Percentiles rank a stretch among this genome's conserved stretches.
Conservation (phyloP, 1,140 invertebrate species). For the Acromyrmex echinatior region DNA sequence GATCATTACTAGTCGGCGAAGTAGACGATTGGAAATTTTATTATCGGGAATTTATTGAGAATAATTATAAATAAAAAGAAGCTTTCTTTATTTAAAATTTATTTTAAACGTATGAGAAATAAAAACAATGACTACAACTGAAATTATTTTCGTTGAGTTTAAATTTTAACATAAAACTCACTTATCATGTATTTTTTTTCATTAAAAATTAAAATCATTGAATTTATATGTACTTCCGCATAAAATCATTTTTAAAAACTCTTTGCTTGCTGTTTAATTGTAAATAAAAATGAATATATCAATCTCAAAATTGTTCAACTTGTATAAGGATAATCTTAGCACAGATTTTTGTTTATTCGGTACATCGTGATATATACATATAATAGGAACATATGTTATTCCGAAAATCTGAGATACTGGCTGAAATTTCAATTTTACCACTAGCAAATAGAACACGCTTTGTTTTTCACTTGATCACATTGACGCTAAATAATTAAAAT, state of each 20-base stretch:
- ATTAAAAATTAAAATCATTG: background rate
- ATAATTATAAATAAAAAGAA: background rate
- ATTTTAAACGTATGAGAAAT: background rate
- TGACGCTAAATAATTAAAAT: constrained; percentile 37
- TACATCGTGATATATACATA: background rate
- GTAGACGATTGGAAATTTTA: constrained; percentile 1
- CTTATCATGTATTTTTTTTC: background rate
- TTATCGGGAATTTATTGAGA: background rate
- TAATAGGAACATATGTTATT: background rate
- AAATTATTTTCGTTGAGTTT: background rate
- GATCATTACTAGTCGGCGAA: constrained; percentile 5
- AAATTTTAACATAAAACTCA: background rate
- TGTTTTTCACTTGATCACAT: constrained; percentile 13
- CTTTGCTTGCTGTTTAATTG: background rate
- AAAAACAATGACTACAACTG: background rate
- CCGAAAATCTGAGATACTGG: constrained; percentile 26
- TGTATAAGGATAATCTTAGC: constrained; percentile 31
- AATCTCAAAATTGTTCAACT: constrained; percentile 7
- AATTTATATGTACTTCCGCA: background rate
- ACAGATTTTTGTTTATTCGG: background rate
- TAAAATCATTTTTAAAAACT: background rate
- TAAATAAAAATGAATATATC: background rate
- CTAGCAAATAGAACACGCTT: constrained; percentile 27
- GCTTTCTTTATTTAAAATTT: background rate
- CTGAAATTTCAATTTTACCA: constrained; percentile 36